Conservation (phyloP, 92 coral and sea anemone species). For the Isaurus tuberculatus region DNA sequence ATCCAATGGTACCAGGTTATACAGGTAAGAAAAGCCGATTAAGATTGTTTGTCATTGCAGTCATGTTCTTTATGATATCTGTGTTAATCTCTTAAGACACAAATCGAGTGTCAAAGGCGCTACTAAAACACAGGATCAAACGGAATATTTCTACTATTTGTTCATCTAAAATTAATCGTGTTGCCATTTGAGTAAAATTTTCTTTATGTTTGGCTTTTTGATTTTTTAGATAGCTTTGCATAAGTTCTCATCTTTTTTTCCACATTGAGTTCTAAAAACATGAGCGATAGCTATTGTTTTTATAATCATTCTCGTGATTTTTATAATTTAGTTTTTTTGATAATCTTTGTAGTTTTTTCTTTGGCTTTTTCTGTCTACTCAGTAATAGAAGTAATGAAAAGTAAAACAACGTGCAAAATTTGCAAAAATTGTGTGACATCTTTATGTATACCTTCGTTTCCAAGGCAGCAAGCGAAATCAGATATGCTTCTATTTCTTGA, state of each 20-base stretch:
- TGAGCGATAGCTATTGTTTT: neutral
- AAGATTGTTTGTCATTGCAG: neutral
- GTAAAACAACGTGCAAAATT: neutral
- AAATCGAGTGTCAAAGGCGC: constrained; percentile 3
- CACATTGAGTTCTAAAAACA: neutral
- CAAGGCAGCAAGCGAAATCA: constrained; percentile 26
- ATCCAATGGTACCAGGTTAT: constrained; percentile 97
- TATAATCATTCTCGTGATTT: neutral
- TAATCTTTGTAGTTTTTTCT: neutral
- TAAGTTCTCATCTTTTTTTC: neutral
- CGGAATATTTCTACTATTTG: neutral
- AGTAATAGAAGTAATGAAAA: too few species aligned
- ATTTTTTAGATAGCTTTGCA: neutral
- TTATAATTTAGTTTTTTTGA: neutral
- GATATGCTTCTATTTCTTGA: constrained; percentile 16
- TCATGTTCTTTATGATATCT: neutral
- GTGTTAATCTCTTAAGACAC: constrained; percentile 36
- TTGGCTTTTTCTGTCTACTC: neutral
- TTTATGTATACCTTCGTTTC: constrained; percentile 25
- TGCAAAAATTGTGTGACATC: constrained; percentile 11
- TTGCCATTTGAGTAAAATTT: neutral
- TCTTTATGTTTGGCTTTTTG: neutral
- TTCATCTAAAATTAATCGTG: too few species aligned
- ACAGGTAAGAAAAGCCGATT: constrained; percentile 70
- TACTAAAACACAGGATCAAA: neutral